A percentile compares a stretch with the other conserved stretches of the same genome.
Conservation (phyloP, 2,797 vertebrate species). For the Falco columbarius region DNA sequence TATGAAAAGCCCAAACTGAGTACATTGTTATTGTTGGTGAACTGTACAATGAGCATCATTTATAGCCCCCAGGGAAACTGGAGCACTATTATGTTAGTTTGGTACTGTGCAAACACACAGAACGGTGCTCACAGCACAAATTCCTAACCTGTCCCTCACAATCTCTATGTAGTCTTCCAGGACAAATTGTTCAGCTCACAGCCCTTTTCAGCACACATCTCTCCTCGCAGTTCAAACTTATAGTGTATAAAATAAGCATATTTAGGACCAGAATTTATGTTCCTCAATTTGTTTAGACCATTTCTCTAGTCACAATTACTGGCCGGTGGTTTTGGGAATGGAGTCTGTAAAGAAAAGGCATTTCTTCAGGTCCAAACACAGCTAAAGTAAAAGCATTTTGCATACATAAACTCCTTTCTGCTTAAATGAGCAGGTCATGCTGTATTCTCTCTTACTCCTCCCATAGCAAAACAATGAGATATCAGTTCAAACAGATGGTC, state of each 20-base stretch:
- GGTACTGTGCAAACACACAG: background rate
- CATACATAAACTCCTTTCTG: background rate
- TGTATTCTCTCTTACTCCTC: background rate
- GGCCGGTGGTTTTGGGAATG: background rate
- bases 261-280: background rate
- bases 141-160: background rate
- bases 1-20: constrained; percentile 14
- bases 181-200: background rate
- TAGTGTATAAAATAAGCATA: background rate
- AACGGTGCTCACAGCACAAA: background rate
- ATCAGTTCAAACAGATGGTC: background rate
- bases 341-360: background rate
- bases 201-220: background rate
- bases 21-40: background rate
- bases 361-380: background rate
- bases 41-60: background rate
- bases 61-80: background rate
- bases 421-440: background rate
- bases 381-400: background rate
- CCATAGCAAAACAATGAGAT: background rate
- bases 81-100: background rate
- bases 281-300: background rate
- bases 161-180: background rate
- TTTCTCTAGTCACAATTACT: background rate
- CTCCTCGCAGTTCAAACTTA: background rate